Conservation (phyloP, 2,113 vertebrate genomes). For the Leptosomus discolor region DNA sequence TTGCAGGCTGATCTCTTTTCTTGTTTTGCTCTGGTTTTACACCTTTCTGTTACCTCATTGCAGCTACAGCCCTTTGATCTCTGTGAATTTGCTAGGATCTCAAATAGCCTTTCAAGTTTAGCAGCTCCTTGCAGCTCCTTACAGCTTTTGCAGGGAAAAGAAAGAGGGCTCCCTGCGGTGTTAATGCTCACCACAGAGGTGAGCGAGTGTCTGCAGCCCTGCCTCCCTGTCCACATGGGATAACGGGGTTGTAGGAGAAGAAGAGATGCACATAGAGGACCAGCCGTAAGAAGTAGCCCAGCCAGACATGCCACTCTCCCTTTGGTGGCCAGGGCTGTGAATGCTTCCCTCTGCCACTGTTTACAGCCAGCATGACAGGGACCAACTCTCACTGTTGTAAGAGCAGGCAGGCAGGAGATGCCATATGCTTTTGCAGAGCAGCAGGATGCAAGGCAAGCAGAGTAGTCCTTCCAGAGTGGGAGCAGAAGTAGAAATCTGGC, state of each 20-base stretch:
- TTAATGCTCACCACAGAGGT: background rate
- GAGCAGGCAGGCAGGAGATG: background rate
- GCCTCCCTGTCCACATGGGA: too few species aligned
- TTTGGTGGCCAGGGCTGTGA: background rate
- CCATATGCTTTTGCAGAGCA: background rate
- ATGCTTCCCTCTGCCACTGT: background rate
- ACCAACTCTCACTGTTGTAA: background rate
- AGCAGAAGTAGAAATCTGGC: background rate
- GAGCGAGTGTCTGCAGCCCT: background rate
- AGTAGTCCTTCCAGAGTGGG: background rate
- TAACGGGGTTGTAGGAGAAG: background rate
- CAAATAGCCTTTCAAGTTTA: background rate
- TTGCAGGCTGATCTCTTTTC: background rate
- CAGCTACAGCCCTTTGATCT: background rate
- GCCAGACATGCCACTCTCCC: background rate
- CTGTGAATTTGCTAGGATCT: background rate
- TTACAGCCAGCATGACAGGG: background rate
- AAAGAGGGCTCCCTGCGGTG: background rate
- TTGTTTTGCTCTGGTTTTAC: background rate
- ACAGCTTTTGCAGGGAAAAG: background rate
- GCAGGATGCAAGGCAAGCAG: background rate
- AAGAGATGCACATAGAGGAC: background rate
- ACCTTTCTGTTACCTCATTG: background rate
- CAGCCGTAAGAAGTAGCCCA: background rate
- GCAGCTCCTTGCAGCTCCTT: background rate